Evolutionary conservation across 2,797 vertebrate genomes (phyloP), one percentile per base, ranked within the genome.

Genomic region (Pterois miles): DNA sequence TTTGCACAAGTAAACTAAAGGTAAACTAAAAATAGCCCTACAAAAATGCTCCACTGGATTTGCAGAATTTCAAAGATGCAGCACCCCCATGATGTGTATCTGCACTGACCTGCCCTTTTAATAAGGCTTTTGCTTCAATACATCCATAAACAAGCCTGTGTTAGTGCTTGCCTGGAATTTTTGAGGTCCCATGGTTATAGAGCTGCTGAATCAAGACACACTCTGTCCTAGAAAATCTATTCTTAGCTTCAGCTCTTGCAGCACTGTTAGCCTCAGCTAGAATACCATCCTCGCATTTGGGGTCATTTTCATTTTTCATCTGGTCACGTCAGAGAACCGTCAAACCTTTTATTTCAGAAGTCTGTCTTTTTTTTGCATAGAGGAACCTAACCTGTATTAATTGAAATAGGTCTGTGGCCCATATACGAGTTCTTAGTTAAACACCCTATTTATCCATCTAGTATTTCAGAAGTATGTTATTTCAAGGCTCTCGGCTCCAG

Each of bases 191-290:
- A 38, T 82, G 87, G 81, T 84, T 76, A 25, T 73, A 81, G 85
- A 88, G 88, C 82, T 89, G 87, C 89, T 88, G 86, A 91, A 74
- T 94, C 87, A 88, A 90, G 90, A 89, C 78, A 71, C 74, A 89
- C 74, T 71, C 83, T 88, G 88, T 91, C 89, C 88, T 52, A 91
- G 86, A 91, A 93, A 89, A 88, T 90, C 90, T 94, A 91, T 93
- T 92, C 81, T 91, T 93, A 90, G 92, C 86, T 73, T 62, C 73
- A 23, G 74, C 76, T 85, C 83, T 81, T 84, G 82, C 87, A 78
- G 89, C 85, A 76, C 36, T 71, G 66, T 80, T 74, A 53, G 79
- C 75, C 80, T 80, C 83, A 72, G 75, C 73, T 59, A 64, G 43
- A 89, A 80, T 53, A 18, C 52, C 69, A 71, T 81, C 87, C 73